A percentile compares a stretch with the other conserved stretches of the same genome.
Evolutionary conservation across 2,797 vertebrate species (phyloP).

Genomic region (Pseudopleuronectes americanus): DNA sequence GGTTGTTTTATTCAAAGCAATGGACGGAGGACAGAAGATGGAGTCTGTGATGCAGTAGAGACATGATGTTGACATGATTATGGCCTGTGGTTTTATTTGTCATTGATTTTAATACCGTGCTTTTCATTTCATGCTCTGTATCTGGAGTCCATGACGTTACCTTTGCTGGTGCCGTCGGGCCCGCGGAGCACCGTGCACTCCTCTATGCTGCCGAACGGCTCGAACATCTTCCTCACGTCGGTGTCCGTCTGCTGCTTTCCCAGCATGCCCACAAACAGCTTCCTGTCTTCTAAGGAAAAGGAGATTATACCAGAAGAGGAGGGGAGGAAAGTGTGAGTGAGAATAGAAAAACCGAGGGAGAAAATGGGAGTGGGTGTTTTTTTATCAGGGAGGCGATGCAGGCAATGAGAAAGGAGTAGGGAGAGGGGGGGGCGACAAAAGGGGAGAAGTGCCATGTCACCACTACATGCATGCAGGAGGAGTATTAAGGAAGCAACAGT

Average conservation of each 20-base stretch:
- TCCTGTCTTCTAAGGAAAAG: slow-evolving; percentile 93
- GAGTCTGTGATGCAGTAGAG: not conserved
- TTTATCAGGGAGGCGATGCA: slow-evolving; percentile 24
- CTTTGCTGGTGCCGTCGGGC: slow-evolving; percentile 96
- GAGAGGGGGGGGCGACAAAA: not conserved
- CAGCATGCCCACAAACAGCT: slow-evolving; percentile 98
- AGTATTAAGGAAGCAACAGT: slow-evolving; percentile 40
- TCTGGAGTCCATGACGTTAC: slow-evolving; percentile 67
- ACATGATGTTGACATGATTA: not conserved
- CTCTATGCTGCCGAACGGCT: slow-evolving; percentile 95
- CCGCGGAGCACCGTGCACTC: slow-evolving; percentile 97
- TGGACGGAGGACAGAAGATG: not conserved
- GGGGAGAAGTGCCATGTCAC: slow-evolving; percentile 42
- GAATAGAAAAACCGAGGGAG: slow-evolving; percentile 1
- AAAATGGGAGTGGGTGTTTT: slow-evolving; percentile 7
- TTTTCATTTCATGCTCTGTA: not conserved
- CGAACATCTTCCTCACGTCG: slow-evolving; percentile 94
- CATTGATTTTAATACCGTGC: not conserved
- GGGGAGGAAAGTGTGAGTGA: slow-evolving; percentile 44
- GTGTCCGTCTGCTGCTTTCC: slow-evolving; percentile 96
- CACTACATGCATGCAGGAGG: slow-evolving; percentile 35
- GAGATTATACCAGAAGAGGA: slow-evolving; percentile 52
- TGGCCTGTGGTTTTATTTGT: no score
- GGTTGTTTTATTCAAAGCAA: not conserved
- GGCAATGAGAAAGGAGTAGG: not conserved